Conservation (phyloP, 2,113 vertebrate genomes). For the Octodon degus region DNA sequence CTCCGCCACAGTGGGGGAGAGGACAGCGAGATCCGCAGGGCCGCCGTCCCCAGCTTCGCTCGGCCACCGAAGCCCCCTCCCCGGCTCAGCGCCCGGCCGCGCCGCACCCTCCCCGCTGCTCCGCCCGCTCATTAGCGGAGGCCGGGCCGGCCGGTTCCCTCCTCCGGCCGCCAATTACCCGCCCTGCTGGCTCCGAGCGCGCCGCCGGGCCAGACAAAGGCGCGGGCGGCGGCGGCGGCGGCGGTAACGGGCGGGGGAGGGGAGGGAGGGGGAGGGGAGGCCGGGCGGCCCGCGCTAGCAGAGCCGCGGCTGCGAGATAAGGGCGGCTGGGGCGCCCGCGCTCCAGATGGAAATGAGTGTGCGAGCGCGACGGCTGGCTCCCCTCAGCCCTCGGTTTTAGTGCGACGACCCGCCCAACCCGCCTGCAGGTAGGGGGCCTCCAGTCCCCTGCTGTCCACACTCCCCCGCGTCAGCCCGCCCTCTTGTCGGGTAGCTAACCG, state of each 20-base stretch:
- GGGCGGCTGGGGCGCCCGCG: constrained; percentile 42
- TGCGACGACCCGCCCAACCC: neutral
- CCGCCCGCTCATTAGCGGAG: constrained; percentile 83
- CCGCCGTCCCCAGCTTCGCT: neutral
- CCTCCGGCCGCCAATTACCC: constrained; percentile 80
- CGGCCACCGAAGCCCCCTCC: constrained; percentile 37
- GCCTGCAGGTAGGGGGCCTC: neutral
- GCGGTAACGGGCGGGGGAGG: constrained; percentile 6
- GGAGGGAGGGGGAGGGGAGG: neutral
- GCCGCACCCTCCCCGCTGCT: constrained; percentile 70
- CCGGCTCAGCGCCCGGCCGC: neutral
- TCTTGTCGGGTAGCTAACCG: neutral
- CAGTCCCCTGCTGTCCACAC: neutral
- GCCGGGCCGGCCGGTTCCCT: constrained; percentile 63
- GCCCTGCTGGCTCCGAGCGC: constrained; percentile 75
- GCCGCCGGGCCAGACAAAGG: constrained; percentile 79
- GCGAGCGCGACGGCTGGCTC: neutral
- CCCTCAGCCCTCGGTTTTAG: neutral
- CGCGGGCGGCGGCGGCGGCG: constrained; percentile 60
- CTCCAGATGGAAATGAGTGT: constrained; percentile 71
- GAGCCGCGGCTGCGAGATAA: constrained; percentile 71
- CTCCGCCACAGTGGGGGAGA: neutral
- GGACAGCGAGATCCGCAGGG: constrained; percentile 9
- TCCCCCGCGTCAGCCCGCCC: neutral
- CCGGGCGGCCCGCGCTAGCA: constrained; percentile 71